Conservation (phyloP, 2,113 vertebrate species). For the Pseudorhombus dupliciocellatus region DNA sequence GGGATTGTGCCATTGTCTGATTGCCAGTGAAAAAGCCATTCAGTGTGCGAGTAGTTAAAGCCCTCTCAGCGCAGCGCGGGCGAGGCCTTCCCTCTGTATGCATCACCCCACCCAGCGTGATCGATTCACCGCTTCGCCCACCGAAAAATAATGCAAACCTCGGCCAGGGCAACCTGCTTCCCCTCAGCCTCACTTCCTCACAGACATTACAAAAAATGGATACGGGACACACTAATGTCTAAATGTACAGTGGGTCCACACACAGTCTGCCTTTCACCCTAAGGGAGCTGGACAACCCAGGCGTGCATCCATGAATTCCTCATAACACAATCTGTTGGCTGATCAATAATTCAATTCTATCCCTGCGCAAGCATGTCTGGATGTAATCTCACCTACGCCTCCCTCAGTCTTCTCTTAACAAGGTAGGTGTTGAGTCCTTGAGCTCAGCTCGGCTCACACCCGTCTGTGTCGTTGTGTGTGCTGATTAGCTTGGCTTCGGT, state of each 20-base stretch:
- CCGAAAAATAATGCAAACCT: constrained; percentile 69
- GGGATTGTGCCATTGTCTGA: constrained; percentile 49
- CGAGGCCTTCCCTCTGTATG: constrained; percentile 69
- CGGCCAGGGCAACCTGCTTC: constrained; percentile 46
- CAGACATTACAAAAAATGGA: constrained; percentile 2
- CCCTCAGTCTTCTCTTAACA: constrained; percentile 64
- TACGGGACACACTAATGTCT: constrained; percentile 21
- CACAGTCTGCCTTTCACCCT: constrained; percentile 41
- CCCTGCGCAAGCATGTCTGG: constrained; percentile 74
- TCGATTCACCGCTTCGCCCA: constrained; percentile 71
- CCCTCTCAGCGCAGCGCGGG: constrained; percentile 57
- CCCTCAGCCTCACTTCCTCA: constrained; percentile 13
- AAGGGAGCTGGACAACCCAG: constrained; percentile 47
- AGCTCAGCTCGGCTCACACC: constrained; percentile 39
- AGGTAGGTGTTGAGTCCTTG: constrained; percentile 76
- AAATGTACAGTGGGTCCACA: constrained; percentile 49
- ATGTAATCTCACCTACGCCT: constrained; percentile 78
- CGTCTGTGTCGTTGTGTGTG: constrained; percentile 45
- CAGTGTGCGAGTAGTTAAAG: constrained; percentile 72
- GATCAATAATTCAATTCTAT: constrained; percentile 85
- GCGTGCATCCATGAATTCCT: constrained; percentile 76
- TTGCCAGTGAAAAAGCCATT: constrained; percentile 67
- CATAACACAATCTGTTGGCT: constrained; percentile 81
- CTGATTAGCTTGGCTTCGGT: constrained; percentile 53
- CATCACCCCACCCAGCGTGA: constrained; percentile 69